These are phyloP conservation scores for Nysson spinosus DNA, from an alignment of 2,888 invertebrate genomes.

Conservation along the genomic window DNA sequence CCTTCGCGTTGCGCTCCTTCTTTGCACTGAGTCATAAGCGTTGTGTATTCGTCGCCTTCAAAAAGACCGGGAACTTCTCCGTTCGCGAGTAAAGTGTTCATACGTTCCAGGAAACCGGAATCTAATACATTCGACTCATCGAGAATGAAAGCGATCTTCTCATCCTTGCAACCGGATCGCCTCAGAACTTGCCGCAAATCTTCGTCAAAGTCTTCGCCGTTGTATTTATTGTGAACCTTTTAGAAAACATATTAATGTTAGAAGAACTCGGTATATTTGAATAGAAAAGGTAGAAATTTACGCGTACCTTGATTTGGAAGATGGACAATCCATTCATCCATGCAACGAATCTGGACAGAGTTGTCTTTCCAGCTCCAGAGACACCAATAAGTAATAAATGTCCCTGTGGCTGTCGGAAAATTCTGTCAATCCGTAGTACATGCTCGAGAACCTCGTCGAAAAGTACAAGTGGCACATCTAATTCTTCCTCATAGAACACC, in stretches of 20 bases:
- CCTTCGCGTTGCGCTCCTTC: conserved; percentile 99
- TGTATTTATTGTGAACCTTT: conserved; percentile 98
- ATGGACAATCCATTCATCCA: conserved; percentile 99
- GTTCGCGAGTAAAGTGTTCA: conserved; percentile 99
- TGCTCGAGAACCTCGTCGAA: conserved; percentile 99
- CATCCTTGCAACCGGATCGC: conserved; percentile 94
- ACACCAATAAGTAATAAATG: conserved; percentile 98
- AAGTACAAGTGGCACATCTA: conserved; percentile 98
- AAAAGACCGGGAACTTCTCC: conserved; percentile 98
- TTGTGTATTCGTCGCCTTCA: conserved; percentile 98
- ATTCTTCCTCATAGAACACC: conserved; percentile 99
- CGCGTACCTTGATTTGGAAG: conserved; percentile 95
- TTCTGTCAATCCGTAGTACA: conserved; percentile 98
- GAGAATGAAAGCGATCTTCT: conserved; percentile 99
- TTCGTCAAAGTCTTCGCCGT: conserved; percentile 99
- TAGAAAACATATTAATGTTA: background rate
- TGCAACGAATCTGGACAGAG: conserved; percentile 98
- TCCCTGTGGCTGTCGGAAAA: conserved; percentile 99
- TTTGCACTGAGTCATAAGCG: conserved; percentile 99
- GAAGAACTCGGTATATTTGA: background rate
- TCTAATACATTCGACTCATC: conserved; percentile 99
- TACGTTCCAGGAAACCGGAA: conserved; percentile 98
- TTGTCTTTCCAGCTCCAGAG: conserved; percentile 99
- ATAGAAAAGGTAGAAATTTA: background rate
- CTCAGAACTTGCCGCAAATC: conserved; percentile 94